These are phyloP conservation scores for Orgyia antiqua DNA, from an alignment of 2,888 invertebrate genomes.

Conservation along the genomic window DNA sequence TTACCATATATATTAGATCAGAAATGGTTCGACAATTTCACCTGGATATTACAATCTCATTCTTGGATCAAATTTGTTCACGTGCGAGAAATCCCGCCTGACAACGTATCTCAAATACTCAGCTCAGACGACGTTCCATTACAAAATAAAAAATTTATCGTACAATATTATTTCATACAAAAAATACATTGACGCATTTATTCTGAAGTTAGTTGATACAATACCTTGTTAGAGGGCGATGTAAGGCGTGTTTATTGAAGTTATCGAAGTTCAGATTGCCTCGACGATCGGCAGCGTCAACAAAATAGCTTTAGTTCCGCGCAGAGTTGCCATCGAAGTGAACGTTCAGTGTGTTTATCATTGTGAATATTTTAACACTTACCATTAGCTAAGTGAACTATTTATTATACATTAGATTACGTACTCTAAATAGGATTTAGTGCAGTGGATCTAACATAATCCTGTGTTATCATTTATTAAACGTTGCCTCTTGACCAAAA, in stretches of 20 bases:
- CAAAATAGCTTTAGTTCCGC: conserved; percentile 64
- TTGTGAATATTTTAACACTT: neutral
- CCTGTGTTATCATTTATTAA: too few relatives aligned
- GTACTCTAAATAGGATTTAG: neutral
- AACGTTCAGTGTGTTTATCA: conserved; percentile 34
- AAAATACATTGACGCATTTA: too few relatives aligned
- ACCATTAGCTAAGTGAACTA: too few relatives aligned
- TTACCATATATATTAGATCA: too few relatives aligned
- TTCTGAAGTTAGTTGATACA: neutral
- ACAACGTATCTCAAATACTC: too few relatives aligned
- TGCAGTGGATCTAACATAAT: neutral
- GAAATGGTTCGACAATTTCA: too few relatives aligned
- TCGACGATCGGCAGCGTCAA: conserved; percentile 34
- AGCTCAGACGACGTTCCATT: too few relatives aligned
- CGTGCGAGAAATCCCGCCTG: conserved; percentile 58
- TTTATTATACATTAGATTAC: too few relatives aligned
- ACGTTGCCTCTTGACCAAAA: too few relatives aligned
- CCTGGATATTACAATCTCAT: conserved; percentile 56
- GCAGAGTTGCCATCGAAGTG: conserved; percentile 46
- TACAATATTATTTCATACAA: too few relatives aligned
- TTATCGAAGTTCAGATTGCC: conserved; percentile 24
- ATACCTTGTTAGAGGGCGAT: conserved; percentile 32
- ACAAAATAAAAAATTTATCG: too few relatives aligned
- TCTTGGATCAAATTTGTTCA: conserved; percentile 65
- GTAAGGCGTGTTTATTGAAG: conserved; percentile 31